Conservation (phyloP, 1,140 invertebrate species). For the Proctacanthus coquilletti region DNA sequence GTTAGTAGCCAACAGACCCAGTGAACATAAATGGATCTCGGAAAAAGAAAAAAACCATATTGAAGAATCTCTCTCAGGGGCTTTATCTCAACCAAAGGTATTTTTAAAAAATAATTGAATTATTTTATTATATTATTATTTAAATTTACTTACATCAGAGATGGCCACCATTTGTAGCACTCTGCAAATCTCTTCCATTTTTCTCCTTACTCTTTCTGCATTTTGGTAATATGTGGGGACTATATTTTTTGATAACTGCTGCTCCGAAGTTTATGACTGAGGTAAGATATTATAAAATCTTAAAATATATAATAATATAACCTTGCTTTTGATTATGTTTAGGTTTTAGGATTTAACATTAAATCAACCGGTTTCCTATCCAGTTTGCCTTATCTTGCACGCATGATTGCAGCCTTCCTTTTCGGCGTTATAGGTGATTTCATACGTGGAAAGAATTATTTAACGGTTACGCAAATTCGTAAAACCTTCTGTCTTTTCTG, state of each 20-base stretch:
- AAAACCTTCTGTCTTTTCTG: slow-evolving; percentile 54
- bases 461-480: slow-evolving; percentile 45
- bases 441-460: slow-evolving; percentile 37
- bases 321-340: slow-evolving; percentile 4
- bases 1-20: slow-evolving; percentile 53
- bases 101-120: slow-evolving; percentile 2
- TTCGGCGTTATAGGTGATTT: slow-evolving; percentile 51
- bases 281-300: slow-evolving; percentile 9
- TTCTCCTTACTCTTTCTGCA: slow-evolving; percentile 48
- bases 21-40: slow-evolving; percentile 55
- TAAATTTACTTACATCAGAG: slow-evolving; percentile 27
- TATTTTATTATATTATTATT: slow-evolving; percentile 1
- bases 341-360: slow-evolving; percentile 68
- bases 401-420: slow-evolving; percentile 43
- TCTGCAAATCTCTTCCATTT: slow-evolving; percentile 49
- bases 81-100: slow-evolving; percentile 20
- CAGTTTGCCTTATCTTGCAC: slow-evolving; percentile 50
- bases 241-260: slow-evolving; percentile 70
- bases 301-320: background rate
- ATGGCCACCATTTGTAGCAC: slow-evolving; percentile 38
- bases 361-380: slow-evolving; percentile 52
- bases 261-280: slow-evolving; percentile 78
- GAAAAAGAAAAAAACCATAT: slow-evolving; percentile 63
- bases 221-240: slow-evolving; percentile 60
- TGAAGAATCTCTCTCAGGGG: slow-evolving; percentile 36